Base-by-base conservation (phyloP, 2,113 vertebrate genomes). In the Corythornis vintsioides region DNA sequence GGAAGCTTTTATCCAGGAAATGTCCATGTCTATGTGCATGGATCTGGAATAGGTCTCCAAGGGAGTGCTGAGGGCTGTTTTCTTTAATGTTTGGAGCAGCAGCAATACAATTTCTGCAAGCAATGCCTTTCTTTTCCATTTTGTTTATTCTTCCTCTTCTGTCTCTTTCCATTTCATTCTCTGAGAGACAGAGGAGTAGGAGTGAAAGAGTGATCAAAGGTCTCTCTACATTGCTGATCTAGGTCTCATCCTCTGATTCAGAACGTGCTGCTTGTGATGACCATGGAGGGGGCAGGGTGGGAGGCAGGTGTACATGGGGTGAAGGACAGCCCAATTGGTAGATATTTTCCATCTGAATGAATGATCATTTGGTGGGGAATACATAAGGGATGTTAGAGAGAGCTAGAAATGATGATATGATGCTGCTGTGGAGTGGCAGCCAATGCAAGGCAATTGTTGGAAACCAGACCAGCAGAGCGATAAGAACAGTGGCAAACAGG, bases 71-170 rank as follows among this genome's bases (percentile, higher is more conserved):
- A 69, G 72, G 83, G 50, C 70, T 66, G 50, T 79, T 10, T 1
- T 57, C 50, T 94, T 77, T 83, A 69, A 55, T n/a, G 70, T 92
- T 55, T 76, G 78, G 60, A 93, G 82, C 67, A 73, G 55, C 84
- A 95, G 70, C 78, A 73, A 74, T 70, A 40, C 74, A 63, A 31
- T 85, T 92, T 79, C 74, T 93, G 67, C 63, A 55, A 72, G 63
- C 48, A 53, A 3, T 52, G 19, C 50, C 66, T 92, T 83, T 81
- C 56, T 90, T 87, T 95, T 59, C 38, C 70, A 3, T 88, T 79
- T 61, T 24, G 2, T 90, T 50, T 90, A 42, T 89, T 79, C 67
- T 88, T 88, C 53, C 43, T 93, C 47, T 52, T 72, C 78, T 73
- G 47, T 33, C 52, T 85, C 33, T 86, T 87, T 60, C 71, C 35